Base-by-base conservation (phyloP, 2,113 vertebrate species). In the Glaucidium brasilianum region DNA sequence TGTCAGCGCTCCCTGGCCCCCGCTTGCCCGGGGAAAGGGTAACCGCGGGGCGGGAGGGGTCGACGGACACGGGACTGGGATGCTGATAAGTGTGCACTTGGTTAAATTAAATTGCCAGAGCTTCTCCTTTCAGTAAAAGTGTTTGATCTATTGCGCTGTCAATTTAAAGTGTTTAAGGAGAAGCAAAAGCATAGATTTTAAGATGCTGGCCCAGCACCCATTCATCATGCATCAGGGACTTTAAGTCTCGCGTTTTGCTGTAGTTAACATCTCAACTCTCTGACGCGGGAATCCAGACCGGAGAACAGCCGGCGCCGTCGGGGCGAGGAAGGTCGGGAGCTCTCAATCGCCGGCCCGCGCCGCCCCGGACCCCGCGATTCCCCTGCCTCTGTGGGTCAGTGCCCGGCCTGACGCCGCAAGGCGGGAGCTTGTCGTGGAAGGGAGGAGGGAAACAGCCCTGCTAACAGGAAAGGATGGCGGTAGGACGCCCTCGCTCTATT, bases 91-190 rank as follows among this genome's bases (percentile, higher is more conserved):
- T 35, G 91, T 82, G 95, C 95, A 18, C 96, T 97, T 92, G 95
- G 94, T 95, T 97, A 96, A 97, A 97, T 96, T 97, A 97, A 97
- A 98, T 96, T 96, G 97, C 97, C 96, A 92, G 96, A 96, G 96
- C 97, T 95, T 96, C 97, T 97, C 94, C 96, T 97, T 95, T 96
- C 96, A 74, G 97, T 96, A 96, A 97, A 97, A 97, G 96, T 94
- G 94, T 96, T 96, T 98, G 98, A 98, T 98, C 98, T 98, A 98
- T 97, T 96, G 98, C 91, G 86, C 98, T 98, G 98, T 98, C 98
- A 98, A 96, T 97, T 97, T 96, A 95, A 97, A 98, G 97, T 97
- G 97, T 98, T 98, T 98, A 98, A 98, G 97, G 98, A 98, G 98
- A 98, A 98, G 96, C 96, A 97, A 98, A 98, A 98, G 96, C 97